Conservation (phyloP, 1,140 invertebrate species). For the Daktulosphaira vitifoliae region DNA sequence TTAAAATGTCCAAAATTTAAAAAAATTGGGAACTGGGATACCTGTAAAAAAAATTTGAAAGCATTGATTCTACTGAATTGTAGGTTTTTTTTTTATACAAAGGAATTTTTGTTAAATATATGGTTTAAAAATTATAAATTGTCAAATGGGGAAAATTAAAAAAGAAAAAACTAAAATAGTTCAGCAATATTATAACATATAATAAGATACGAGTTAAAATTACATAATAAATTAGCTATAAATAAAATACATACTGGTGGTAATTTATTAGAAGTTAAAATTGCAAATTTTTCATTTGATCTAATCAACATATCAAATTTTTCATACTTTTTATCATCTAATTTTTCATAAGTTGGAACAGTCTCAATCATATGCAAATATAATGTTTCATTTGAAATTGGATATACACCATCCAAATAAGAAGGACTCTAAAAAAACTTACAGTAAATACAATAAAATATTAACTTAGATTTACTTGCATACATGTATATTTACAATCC, state of each 20-base stretch:
- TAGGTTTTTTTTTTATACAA: no score
- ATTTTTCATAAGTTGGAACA: conserved; percentile 37
- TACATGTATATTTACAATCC: conserved; percentile 61
- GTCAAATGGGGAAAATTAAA: not conserved
- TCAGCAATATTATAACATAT: not conserved
- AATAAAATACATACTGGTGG: conserved; percentile 21
- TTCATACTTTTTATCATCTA: conserved; percentile 20
- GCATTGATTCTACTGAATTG: no score
- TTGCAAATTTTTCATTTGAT: conserved; percentile 19
- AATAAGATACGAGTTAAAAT: not conserved
- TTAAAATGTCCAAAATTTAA: conserved; percentile 70
- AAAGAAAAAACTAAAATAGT: not conserved
- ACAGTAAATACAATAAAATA: conserved; percentile 1
- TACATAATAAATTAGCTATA: no score
- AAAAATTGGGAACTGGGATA: conserved; percentile 77
- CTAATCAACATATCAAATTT: conserved; percentile 14
- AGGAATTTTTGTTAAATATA: no score
- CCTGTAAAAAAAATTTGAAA: conserved; percentile 44
- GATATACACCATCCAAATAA: conserved; percentile 8
- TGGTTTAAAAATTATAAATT: not conserved
- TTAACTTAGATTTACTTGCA: not conserved
- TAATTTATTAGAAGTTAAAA: conserved; percentile 28
- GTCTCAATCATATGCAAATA: conserved; percentile 42
- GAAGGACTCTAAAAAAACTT: conserved; percentile 17
- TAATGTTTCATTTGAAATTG: conserved; percentile 21